Base-by-base conservation (phyloP, 2,888 invertebrate species). In the Microdon myrmicae region DNA sequence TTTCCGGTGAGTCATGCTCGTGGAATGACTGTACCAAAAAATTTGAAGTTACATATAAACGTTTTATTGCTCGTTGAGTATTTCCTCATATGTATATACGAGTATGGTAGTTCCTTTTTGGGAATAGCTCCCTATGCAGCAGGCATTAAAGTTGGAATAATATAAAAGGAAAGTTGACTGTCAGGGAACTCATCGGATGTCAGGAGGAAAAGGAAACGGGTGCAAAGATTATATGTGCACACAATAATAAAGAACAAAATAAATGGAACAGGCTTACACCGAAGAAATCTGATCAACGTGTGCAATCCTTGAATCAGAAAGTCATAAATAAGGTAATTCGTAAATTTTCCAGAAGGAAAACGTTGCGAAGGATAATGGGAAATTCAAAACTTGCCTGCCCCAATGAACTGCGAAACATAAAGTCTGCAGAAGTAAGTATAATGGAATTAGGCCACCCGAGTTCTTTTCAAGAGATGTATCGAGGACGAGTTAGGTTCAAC, bases 261-360 rank as follows among this genome's bases (percentile, higher is more conserved):
- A 47, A 48, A 56, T 49, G 34, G 34, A 44, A 61, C 55, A 56
- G n/a, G 28, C 38, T 41, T 17, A 22, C 25, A 23, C 31, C 31
- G 10, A 53, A 60, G 47, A 37, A 53, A 61, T 61, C 61, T 56
- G 61, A 56, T 61, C 56, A 56, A 55, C 55, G 48, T 56, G 55
- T 55, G 58, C 73, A 74, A 74, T 72, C 74, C 73, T 70, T 72
- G 74, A 75, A 75, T 74, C 74, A 74, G 74, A 75, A 76, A 75
- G 73, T 75, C 76, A 74, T 75, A 75, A 75, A 75, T 75, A 76
- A 75, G 70, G 59, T 71, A 72, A 71, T 68, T 66, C 67, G 48
- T 59, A 61, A 49, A 66, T 61, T 68, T 66, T 66, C 44, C 54
- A 56, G 19, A 35, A 17, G 19, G 3, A 3, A 35, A 35, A 35